These are phyloP conservation scores for Amphilophus citrinellus DNA, from an alignment of 2,113 vertebrate genomes.

Conservation along the genomic window DNA sequence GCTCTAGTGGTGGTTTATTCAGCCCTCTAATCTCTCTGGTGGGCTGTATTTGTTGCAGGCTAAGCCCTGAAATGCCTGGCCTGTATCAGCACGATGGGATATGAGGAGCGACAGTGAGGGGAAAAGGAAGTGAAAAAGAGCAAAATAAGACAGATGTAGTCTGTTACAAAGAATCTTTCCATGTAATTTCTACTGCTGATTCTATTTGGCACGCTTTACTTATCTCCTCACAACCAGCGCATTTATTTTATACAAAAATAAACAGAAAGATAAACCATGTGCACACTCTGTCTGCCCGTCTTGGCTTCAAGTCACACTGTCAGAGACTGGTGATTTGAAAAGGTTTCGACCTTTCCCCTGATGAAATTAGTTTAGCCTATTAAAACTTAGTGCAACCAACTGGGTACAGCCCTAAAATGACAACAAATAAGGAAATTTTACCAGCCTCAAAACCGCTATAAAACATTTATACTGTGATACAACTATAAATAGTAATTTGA, in stretches of 20 bases:
- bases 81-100: slow-evolving; percentile 57
- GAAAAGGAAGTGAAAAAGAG: slow-evolving; percentile 47
- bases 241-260: slow-evolving; percentile 61
- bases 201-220: slow-evolving; percentile 61
- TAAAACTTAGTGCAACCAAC: slow-evolving; percentile 17
- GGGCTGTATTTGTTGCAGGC: slow-evolving; percentile 68
- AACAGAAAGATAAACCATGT: slow-evolving; percentile 60
- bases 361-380: slow-evolving; percentile 51
- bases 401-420: slow-evolving; percentile 4
- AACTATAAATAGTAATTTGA: too few relatives aligned
- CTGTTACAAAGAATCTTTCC: slow-evolving; percentile 55
- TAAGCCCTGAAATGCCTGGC: slow-evolving; percentile 60
- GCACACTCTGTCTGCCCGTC: slow-evolving; percentile 19
- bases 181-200: slow-evolving; percentile 67
- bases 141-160: slow-evolving; percentile 51
- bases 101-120: slow-evolving; percentile 41
- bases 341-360: slow-evolving; percentile 53
- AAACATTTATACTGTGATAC: neutral
- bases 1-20: slow-evolving; percentile 54
- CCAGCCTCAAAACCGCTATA: neutral
- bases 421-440: slow-evolving; percentile 10
- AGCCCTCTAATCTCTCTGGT: slow-evolving; percentile 71
- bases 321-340: slow-evolving; percentile 49
- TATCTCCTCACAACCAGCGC: slow-evolving; percentile 46
- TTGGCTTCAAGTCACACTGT: slow-evolving; percentile 38